Evolutionary conservation across 2,797 vertebrate species (phyloP), one percentile per base, ranked within the genome.

Genomic region (Acipenser transmontanus): DNA sequence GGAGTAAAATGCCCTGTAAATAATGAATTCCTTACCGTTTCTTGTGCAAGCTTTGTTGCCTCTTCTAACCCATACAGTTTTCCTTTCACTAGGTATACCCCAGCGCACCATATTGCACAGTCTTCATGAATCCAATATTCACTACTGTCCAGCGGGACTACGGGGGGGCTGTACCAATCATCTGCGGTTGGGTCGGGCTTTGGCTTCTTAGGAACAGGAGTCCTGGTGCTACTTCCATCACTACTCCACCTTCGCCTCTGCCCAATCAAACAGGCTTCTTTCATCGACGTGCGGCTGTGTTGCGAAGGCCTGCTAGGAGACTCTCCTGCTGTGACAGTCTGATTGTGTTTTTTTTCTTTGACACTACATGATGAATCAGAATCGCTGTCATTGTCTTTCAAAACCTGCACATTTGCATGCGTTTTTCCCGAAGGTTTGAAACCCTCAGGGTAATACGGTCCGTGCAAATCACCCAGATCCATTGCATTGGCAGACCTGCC

Each of bases 51-150:
- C 76, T 72, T 88, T 59, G 89, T 82, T 0, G 88, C 87, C 68
- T 88, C 86, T 75, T 89, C 87, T 73, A 92, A 79, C 4, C 91
- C 91, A 20, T 89, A 90, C 50, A 92, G 76, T 76, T 79, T 87
- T 67, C 89, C 89, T 78, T 80, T 86, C 17, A 92, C 87, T 1
- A 92, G 84, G 77, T 85, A 92, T 47, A 92, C 88, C 1, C 89
- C 88, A 2, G 88, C 75, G 0, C 87, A 84, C 91, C 91, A 92
- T 73, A 90, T 70, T 61, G 76, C 77, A 7, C 91, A 92, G 83
- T 92, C 88, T 69, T 89, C 89, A 6, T 92, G 91, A 20, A 92
- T 80, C 91, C 91, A 92, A 76, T 83, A 87, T 68, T 92, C 91
- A 9, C 81, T 81, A 69, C 78, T 77, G 51, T 89, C 82, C 34